phyloP scores from a whole-genome alignment of 2,888 invertebrate species.

The Chrysolina americana region DNA sequence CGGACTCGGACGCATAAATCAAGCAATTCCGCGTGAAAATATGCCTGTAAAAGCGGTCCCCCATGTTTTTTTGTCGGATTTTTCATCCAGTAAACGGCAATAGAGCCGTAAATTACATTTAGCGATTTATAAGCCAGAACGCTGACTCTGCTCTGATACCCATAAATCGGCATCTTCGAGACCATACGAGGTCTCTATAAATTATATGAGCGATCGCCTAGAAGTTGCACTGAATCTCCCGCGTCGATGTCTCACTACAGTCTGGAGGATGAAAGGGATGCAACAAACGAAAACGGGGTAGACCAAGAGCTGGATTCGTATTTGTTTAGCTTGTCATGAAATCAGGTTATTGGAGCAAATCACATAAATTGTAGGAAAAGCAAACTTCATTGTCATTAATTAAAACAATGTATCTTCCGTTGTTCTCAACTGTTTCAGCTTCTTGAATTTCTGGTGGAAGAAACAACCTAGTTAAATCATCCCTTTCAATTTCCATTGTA shows the following conservation, averaged over 20 bases:
- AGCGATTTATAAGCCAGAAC: constrained; percentile 39
- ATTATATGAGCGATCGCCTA: constrained; percentile 12
- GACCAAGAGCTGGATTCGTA: too few relatives aligned
- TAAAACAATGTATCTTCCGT: too few relatives aligned
- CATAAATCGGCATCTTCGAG: constrained; percentile 35
- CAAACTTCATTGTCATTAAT: too few relatives aligned
- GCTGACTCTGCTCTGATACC: constrained; percentile 36
- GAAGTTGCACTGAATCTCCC: not conserved
- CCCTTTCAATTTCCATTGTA: too few relatives aligned
- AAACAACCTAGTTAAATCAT: too few relatives aligned
- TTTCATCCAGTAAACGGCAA: constrained; percentile 41
- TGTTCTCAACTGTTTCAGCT: too few relatives aligned
- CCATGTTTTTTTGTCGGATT: constrained; percentile 34
- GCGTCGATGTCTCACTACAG: not conserved
- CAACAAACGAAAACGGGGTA: too few relatives aligned
- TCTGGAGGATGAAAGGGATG: not conserved
- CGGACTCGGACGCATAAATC: constrained; percentile 36
- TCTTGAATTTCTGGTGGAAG: too few relatives aligned
- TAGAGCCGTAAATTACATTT: constrained; percentile 41
- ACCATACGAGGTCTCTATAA: constrained; percentile 5
- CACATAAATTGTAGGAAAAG: too few relatives aligned
- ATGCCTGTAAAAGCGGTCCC: constrained; percentile 30
- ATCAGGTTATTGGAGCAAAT: too few relatives aligned
- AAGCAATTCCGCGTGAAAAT: constrained; percentile 25
- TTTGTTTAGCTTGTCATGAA: too few relatives aligned